A percentile compares a stretch with the other conserved stretches of the same genome.
Evolutionary conservation across 2,797 vertebrate species (phyloP).

Genomic region (Rhodeus uyekii): DNA sequence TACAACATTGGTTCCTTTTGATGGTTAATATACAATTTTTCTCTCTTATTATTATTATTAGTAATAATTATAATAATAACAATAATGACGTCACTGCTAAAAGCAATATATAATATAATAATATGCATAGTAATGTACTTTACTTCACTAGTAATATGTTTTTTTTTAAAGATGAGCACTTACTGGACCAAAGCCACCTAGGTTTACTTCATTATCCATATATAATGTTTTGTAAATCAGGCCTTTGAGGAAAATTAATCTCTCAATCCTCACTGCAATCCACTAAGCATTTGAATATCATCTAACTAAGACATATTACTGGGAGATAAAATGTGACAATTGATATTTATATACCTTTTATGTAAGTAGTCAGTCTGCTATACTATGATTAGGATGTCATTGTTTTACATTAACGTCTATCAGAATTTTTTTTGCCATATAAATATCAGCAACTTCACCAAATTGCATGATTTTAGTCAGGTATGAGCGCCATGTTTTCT

Average conservation of each 20-base stretch:
- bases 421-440: background rate
- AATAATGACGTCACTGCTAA: background rate
- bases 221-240: background rate
- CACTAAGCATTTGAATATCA: background rate
- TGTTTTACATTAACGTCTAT: background rate
- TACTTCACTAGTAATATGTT: background rate
- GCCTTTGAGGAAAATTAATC: background rate
- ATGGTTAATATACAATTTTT: background rate
- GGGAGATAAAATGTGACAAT: background rate
- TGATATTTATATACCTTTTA: background rate
- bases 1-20: background rate
- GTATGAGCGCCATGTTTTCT: background rate
- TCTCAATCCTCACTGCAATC: background rate
- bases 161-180: background rate
- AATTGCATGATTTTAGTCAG: background rate
- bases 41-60: too few species aligned
- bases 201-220: background rate
- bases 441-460: background rate
- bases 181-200: background rate
- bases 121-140: too few species aligned
- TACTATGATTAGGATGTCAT: background rate
- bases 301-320: background rate
- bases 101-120: too few species aligned
- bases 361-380: background rate
- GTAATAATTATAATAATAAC: too few species aligned